Evolutionary conservation across 1,140 invertebrate species (phyloP), one percentile per base, ranked within the genome.

Genomic region (Popillia japonica): DNA sequence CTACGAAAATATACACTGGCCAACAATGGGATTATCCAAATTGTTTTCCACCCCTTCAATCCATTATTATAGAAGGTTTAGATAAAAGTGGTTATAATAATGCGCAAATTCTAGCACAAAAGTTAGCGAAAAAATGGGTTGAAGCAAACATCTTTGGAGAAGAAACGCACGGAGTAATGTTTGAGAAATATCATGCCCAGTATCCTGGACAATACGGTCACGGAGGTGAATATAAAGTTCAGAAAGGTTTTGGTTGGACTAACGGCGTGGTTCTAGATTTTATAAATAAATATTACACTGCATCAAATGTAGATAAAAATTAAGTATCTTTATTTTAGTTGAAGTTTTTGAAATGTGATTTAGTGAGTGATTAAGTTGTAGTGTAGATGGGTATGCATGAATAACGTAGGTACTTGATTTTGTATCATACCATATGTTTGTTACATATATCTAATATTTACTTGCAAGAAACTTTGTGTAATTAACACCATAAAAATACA

Each of bases 11-110:
- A 41, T 83, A 90, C 0, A 92, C 92, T 6, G 92, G 92, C 6
- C 92, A 97, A 86, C 95, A 97, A 87, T 98, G 96, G 96, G 96
- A 98, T 84, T 95, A 91, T 82, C 96, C 96, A 0, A 96, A 96
- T 84, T 94, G 93, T 0, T 97, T 96, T 96, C 90, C 95, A 59
- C 95, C 95, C 11, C 87, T 95, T 6, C 94, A 97, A 82, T 92
- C 94, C 79, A 91, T 96, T 22, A 85, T 93, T 11, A 92, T 96
- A 9, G 90, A 92, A 81, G 92, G 92, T 6, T 86, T 96, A 23
- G 89, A 92, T 27, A 88, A 89, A 23, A 91, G 91, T n/a, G 78
- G 55, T 6, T 80, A 77, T 7, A 89, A 89, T 0, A 87, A 92
- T 77, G 83, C 87, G 0, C 90, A 91, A 78, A 86, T 88, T 72